Base-by-base conservation (phyloP, 1,140 invertebrate species). In the Eulimnadia texana region DNA sequence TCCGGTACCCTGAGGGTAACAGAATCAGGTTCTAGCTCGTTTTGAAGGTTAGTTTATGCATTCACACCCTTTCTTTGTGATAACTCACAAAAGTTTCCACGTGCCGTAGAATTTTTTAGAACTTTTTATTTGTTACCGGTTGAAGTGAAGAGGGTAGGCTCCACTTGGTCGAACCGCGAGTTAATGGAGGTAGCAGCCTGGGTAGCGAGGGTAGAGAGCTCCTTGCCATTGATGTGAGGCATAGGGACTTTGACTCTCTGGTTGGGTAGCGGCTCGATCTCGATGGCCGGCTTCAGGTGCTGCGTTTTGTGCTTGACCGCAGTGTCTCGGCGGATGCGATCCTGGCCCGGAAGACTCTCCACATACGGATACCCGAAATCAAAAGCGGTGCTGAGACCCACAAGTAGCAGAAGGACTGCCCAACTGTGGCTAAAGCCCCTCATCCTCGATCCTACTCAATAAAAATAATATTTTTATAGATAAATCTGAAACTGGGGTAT, bases 211-310 rank as follows among this genome's bases (percentile, higher is more conserved):
- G 69, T 67, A 3, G 65, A 56, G 47, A 76, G 65, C n/a, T 75
- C 74, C 11, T 70, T 67, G 0, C 66, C 60, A n/a, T 67, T 68
- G 50, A 76, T 68, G 28, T 68, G 65, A 0, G 72, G 73, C 69
- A 74, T 72, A 1, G 65, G 64, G 6, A 72, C 70, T 11, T 66
- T 61, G 49, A 58, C 49, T 0, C 67, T 67, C 19, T 66, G 65
- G 42, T 68, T 58, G n/a, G 66, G 65, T 27, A 68, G 65, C 1
- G 68, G 67, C 23, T 64, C 64, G 19, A 70, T 68, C 50, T 66
- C 66, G 49, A 64, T 68, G 3, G 68, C 62, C 3, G 68, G 67
- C 27, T 66, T 66, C 9, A 69, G 49, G 55, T 68, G 69, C 55
- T 67, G 68, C 3, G 69, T 66, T 33, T 67, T 63, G 52, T 63